Evolutionary conservation across 2,888 invertebrate genomes (phyloP), one percentile per base, ranked within the genome.

Genomic region (Pocota personata): DNA sequence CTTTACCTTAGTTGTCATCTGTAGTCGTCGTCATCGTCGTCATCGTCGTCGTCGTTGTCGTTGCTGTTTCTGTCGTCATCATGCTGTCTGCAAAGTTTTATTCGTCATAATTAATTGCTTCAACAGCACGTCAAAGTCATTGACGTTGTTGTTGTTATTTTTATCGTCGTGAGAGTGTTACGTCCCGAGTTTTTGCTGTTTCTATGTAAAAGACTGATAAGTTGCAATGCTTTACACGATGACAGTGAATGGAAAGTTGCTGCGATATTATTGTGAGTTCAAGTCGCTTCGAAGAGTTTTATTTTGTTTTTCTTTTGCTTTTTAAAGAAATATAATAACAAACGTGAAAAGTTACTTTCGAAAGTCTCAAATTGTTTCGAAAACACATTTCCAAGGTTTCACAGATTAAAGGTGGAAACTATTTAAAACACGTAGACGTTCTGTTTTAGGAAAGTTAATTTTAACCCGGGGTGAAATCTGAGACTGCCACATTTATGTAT

Each of bases 31-130:
- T 21, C 30, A 14, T 37, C 24, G 16, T 48, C 12, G 12, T 64
- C 57, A 12, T 8, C 21, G 12, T 55, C 57, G 48, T 58, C 7
- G 10, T 32, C 48, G 16, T 30, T 27, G 14, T 46, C 12, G 27
- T 62, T 46, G 27, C 7, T 24, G 35, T 58, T 35, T 14, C n/a
- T 30, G 64, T 62, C 50, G 35, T 21, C 32, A 46, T 35, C n/a
- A n/a, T 40, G 64, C 37, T 78, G 83, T 83, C 83, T 84, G 83
- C 1, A 79, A 84, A 79, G 73, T 84, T 84, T 67, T 64, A 84
- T 69, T 79, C 64, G 73, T 84, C 79, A 84, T 75, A 84, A 84
- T 84, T 84, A 84, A 84, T 84, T 84, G 73, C 50, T 75, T 57
- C 57, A 73, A 64, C 64, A 58, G 57, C 16, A 46, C 75, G 50